Base-by-base conservation (phyloP, 2,888 invertebrate genomes). In the Mellilla xanthometata region DNA sequence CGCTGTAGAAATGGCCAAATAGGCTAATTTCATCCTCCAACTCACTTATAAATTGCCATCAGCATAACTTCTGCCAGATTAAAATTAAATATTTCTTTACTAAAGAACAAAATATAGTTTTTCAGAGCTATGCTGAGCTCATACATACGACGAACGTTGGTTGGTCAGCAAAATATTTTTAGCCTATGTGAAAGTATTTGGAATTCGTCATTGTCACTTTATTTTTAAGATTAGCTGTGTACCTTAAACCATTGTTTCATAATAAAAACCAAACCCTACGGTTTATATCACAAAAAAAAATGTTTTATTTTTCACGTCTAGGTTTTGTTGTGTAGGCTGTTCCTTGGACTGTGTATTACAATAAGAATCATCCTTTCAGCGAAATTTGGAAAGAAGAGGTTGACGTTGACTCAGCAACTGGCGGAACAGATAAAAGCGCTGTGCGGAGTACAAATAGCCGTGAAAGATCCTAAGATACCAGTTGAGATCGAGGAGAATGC, bases 341-440 rank as follows among this genome's bases (percentile, higher is more conserved):
- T 62, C 61, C 62, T 61, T 36, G 35, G 28, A 22, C 30, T 58
- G 56, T 60, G 56, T 65, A 64, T 67, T 73, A 3, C 56, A 72
- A 59, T 39, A 60, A 50, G 45, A 43, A 59, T 73, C 66, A 68
- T 79, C 71, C 68, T 82, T 82, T 80, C 81, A 81, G 81, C 73
- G 42, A 72, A 63, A 55, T 46, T 50, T 49, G 13, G 56, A 51
- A 61, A 54, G 72, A 68, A 60, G 72, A 73, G 60, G 22, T 28
- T 64, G 51, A 57, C 58, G 27, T 36, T 65, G 52, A 57, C 60
- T 60, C 65, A 68, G 51, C 60, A 57, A 54, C 57, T 59, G 52
- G 56, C 58, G 60, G 66, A 68, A 49, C 60, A 56, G 51, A 56
- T 59, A 40, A 57, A 56, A 43, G 59, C 44, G 44, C 46, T 56